Percentiles rank a stretch among this genome's conserved stretches.
phyloP scores from a whole-genome alignment of 2,888 invertebrate genomes.

The Margaritifera margaritifera region DNA sequence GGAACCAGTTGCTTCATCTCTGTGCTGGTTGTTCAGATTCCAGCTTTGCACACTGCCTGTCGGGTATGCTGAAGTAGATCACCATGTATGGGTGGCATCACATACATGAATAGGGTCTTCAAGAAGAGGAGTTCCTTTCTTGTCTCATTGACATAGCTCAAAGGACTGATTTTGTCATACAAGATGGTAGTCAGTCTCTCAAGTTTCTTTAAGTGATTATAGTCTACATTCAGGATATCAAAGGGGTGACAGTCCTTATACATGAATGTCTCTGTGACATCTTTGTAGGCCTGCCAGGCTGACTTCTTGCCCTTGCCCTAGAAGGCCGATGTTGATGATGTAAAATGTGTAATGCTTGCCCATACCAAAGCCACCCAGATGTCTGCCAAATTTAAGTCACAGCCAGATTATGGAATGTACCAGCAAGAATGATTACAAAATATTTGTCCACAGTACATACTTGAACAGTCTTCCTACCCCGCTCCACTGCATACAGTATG shows the following conservation, averaged over 20 bases:
- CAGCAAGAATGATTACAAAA: too few relatives aligned
- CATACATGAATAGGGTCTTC: neutral
- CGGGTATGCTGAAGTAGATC: too few relatives aligned
- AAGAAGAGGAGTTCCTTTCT: neutral
- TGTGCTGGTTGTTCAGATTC: neutral
- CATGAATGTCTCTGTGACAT: constrained; percentile 4
- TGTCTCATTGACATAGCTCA: too few relatives aligned
- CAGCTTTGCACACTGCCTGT: constrained; percentile 1
- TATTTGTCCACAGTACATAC: constrained; percentile 1
- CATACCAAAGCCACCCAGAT: constrained; percentile 8
- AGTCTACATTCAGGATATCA: neutral
- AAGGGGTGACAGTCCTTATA: neutral
- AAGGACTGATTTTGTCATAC: too few relatives aligned
- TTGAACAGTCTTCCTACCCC: too few relatives aligned
- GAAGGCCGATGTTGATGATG: neutral
- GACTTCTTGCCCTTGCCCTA: constrained; percentile 1
- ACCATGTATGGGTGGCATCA: neutral
- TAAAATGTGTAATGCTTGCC: constrained; percentile 7
- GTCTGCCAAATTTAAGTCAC: too few relatives aligned
- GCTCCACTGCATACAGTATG: too few relatives aligned
- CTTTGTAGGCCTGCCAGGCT: constrained; percentile 7
- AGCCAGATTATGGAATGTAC: too few relatives aligned
- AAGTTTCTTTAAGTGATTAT: neutral
- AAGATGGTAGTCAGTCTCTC: constrained; percentile 2
- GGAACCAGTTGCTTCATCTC: neutral